A percentile compares a stretch with the other conserved stretches of the same genome.
These are phyloP conservation scores for Plumapathes pennacea DNA, from an alignment of 92 coral and sea anemone genomes.

Conservation along the genomic window DNA sequence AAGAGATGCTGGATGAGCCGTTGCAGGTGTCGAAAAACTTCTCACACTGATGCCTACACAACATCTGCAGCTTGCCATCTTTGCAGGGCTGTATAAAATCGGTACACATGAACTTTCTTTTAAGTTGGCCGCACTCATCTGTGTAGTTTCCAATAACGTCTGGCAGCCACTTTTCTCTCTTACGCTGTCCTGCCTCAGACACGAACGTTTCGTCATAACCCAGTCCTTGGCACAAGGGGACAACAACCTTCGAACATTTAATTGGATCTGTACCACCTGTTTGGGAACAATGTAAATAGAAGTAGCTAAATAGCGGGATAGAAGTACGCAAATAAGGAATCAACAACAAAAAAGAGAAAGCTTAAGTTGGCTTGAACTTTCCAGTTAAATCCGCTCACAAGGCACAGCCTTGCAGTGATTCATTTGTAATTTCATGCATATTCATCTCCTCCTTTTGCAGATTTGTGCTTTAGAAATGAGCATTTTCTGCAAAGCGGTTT, in stretches of 20 bases:
- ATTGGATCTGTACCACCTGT: too few relatives aligned
- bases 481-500: too few relatives aligned
- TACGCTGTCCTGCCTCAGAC: background rate
- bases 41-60: conserved; percentile 51
- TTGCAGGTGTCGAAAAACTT: conserved; percentile 46
- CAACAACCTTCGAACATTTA: conserved; percentile 20
- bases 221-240: conserved; percentile 10
- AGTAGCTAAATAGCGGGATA: too few relatives aligned
- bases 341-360: too few relatives aligned
- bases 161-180: background rate
- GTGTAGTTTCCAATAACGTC: background rate
- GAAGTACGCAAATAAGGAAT: too few relatives aligned
- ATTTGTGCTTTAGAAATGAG: too few relatives aligned
- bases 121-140: conserved; percentile 1
- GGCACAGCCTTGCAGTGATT: too few relatives aligned
- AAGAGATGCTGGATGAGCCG: conserved; percentile 34
- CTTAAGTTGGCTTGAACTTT: too few relatives aligned
- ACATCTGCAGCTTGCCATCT: conserved; percentile 29
- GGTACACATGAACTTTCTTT: conserved; percentile 40
- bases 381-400: too few relatives aligned
- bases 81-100: conserved; percentile 57
- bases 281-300: too few relatives aligned
- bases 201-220: conserved; percentile 24
- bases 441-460: too few relatives aligned
- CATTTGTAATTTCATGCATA: too few relatives aligned